Percentiles rank a stretch among this genome's conserved stretches.
phyloP scores from a whole-genome alignment of 2,888 invertebrate species.

The Lithophane ornitopus region DNA sequence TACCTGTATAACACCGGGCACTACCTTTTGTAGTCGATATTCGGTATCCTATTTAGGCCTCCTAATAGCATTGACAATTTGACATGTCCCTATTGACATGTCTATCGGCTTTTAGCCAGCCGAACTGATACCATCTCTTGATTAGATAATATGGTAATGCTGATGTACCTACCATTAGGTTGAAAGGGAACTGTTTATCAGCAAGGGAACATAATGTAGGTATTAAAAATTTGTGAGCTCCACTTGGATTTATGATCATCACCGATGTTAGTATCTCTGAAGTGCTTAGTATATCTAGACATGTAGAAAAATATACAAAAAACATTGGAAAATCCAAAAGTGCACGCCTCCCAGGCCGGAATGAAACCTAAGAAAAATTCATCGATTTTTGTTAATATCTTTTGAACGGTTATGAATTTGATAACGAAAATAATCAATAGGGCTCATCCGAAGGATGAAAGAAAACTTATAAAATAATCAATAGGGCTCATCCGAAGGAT shows the following conservation, averaged over 20 bases:
- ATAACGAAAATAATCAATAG: too few relatives aligned
- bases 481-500: too few relatives aligned
- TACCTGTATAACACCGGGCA: too few relatives aligned
- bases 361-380: too few relatives aligned
- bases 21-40: neutral
- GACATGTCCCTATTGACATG: constrained; percentile 35
- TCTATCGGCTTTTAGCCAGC: constrained; percentile 36
- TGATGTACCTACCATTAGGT: neutral
- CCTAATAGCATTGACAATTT: constrained; percentile 19
- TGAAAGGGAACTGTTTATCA: constrained; percentile 10
- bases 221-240: neutral
- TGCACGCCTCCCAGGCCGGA: too few relatives aligned
- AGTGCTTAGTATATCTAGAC: neutral
- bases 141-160: constrained; percentile 37
- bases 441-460: too few relatives aligned
- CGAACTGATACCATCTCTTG: constrained; percentile 37
- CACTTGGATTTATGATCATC: constrained; percentile 1
- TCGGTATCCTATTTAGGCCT: constrained; percentile 18
- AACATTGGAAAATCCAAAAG: too few relatives aligned
- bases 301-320: too few relatives aligned
- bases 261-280: neutral
- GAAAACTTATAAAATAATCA: too few relatives aligned
- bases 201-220: neutral
- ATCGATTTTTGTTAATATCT: too few relatives aligned
- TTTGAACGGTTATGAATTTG: too few relatives aligned